A percentile compares a stretch with the other conserved stretches of the same genome.
Conservation (phyloP, 2,797 vertebrate genomes). For the Gallinago solitaria region DNA sequence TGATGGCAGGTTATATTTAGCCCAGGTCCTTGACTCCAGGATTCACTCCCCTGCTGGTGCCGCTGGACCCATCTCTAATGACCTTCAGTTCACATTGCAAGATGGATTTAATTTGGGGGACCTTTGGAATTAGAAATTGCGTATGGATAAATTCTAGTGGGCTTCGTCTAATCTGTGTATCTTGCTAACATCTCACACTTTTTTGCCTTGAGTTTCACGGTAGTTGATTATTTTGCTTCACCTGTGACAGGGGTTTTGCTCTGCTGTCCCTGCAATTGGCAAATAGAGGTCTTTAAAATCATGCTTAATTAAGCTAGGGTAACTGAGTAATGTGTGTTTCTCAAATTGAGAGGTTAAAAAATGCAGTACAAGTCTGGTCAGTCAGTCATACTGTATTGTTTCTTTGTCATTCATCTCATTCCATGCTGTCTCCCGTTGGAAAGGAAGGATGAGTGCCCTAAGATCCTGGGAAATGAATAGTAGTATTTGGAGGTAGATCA, state of each 20-base stretch:
- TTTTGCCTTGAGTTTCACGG: background rate
- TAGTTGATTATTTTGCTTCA: background rate
- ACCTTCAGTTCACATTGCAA: background rate
- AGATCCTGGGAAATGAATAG: background rate
- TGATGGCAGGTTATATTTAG: background rate
- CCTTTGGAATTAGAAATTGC: background rate
- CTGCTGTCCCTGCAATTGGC: background rate
- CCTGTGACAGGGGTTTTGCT: background rate
- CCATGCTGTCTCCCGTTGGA: accelerated
- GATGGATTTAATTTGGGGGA: background rate
- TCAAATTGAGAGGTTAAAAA: background rate
- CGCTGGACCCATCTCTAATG: background rate
- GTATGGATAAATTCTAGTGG: background rate
- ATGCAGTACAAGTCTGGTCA: background rate
- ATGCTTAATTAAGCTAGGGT: background rate
- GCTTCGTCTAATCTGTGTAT: background rate
- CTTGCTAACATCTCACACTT: background rate
- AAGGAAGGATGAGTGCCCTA: background rate
- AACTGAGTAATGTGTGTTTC: background rate
- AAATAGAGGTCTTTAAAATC: background rate
- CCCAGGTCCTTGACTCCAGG: background rate
- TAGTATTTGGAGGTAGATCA: background rate
- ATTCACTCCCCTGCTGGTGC: background rate
- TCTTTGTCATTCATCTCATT: background rate
- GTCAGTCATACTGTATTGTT: accelerated